Evolutionary conservation across 2,888 invertebrate species (phyloP).

Genomic region (Orchesellides sinensis): DNA sequence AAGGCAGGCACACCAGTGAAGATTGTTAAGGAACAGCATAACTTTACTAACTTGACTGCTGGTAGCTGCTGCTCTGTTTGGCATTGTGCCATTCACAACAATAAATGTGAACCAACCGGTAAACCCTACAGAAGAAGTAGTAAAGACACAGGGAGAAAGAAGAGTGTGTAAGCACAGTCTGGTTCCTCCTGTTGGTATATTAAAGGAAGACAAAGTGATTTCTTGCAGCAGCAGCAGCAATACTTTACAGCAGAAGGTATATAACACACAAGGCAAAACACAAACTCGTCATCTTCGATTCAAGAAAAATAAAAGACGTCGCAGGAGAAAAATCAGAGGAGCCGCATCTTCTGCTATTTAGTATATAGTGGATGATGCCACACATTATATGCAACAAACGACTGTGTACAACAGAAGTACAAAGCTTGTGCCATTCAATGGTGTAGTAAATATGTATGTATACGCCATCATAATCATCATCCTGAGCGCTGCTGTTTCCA

Average conservation of each 20-base stretch:
- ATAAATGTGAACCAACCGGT: conserved; percentile 57
- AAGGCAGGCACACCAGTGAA: too few species aligned
- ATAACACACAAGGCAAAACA: not conserved
- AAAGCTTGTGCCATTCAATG: conserved; percentile 46
- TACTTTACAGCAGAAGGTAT: not conserved
- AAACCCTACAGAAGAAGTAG: conserved; percentile 17
- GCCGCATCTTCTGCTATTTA: conserved; percentile 3
- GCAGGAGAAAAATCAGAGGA: not conserved
- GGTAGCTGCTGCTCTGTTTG: conserved; percentile 26
- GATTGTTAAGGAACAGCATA: too few species aligned
- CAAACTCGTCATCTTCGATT: not conserved
- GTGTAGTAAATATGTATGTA: too few species aligned
- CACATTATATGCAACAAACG: conserved; percentile 22
- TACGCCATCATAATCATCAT: conserved; percentile 29
- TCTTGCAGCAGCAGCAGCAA: not conserved
- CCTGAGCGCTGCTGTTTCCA: conserved; percentile 59
- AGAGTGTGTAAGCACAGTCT: conserved; percentile 26
- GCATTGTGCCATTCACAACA: conserved; percentile 73
- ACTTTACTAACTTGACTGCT: too few species aligned
- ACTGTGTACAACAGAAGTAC: too few species aligned
- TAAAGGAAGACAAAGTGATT: conserved; percentile 24
- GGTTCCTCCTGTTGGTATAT: conserved; percentile 38
- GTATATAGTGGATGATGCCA: too few species aligned
- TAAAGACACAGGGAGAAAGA: not conserved
- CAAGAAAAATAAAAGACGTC: conserved; percentile 7